A percentile compares a stretch with the other conserved stretches of the same genome.
phyloP scores from a whole-genome alignment of 2,797 vertebrate genomes.

The Bovichtus diacanthus region DNA sequence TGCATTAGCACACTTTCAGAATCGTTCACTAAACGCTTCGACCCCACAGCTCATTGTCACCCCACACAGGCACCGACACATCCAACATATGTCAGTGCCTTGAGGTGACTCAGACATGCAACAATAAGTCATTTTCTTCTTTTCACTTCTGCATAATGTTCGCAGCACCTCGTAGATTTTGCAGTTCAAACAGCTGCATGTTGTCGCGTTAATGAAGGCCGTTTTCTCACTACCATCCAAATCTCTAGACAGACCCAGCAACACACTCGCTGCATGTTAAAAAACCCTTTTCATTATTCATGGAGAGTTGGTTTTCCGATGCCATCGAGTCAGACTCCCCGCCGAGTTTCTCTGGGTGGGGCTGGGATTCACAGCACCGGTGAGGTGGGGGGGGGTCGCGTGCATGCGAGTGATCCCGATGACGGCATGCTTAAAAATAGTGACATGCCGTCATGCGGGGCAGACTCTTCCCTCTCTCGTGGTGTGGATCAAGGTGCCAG shows the following conservation, averaged over 20 bases:
- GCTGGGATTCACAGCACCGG: slow-evolving; percentile 34
- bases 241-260: slow-evolving; percentile 42
- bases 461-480: slow-evolving; percentile 36
- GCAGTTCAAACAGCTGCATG: slow-evolving; percentile 31
- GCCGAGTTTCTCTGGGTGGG: slow-evolving; percentile 52
- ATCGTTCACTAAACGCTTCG: slow-evolving; percentile 19
- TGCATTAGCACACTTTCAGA: neutral
- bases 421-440: slow-evolving; percentile 84
- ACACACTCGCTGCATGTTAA: slow-evolving; percentile 57
- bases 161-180: slow-evolving; percentile 31
- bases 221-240: slow-evolving; percentile 21
- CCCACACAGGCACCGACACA: slow-evolving; percentile 1
- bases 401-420: slow-evolving; percentile 56
- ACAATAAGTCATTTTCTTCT: slow-evolving; percentile 33
- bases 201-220: slow-evolving; percentile 29
- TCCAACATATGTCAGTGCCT: neutral
- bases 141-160: slow-evolving; percentile 26
- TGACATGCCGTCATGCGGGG: slow-evolving; percentile 70
- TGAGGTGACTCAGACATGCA: slow-evolving; percentile 19
- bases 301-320: slow-evolving; percentile 59
- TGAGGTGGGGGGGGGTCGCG: neutral
- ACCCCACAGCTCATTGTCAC: slow-evolving; percentile 13
- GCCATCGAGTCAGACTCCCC: slow-evolving; percentile 49
- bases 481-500: slow-evolving; percentile 69
- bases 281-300: slow-evolving; percentile 75